Percentiles rank a stretch among this genome's conserved stretches.
phyloP scores from a whole-genome alignment of 1,140 invertebrate genomes.

The Drosophila athabasca region DNA sequence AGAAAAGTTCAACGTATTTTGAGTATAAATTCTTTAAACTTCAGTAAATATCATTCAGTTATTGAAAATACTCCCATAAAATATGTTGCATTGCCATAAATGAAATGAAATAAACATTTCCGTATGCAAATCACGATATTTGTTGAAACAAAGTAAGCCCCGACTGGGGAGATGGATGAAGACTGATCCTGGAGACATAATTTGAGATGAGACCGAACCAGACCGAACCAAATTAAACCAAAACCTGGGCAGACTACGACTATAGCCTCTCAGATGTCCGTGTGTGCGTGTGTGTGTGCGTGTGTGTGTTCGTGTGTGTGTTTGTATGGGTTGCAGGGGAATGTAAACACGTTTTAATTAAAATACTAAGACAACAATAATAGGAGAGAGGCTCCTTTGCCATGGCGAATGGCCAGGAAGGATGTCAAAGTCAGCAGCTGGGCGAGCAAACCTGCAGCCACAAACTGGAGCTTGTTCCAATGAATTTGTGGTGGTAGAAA shows the following conservation, averaged over 20 bases:
- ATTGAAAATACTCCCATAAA: not conserved
- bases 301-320: constrained; percentile 1
- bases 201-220: constrained; percentile 31
- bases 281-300: constrained; percentile 5
- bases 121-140: constrained; percentile 11
- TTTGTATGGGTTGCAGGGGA: constrained; percentile 29
- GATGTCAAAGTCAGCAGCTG: constrained; percentile 50
- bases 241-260: not conserved
- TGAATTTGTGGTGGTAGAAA: constrained; percentile 47
- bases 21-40: too few species aligned
- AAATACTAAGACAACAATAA: constrained; percentile 81
- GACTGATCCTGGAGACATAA: constrained; percentile 37
- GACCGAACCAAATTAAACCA: not conserved
- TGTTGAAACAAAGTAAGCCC: constrained; percentile 31
- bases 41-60: too few species aligned
- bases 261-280: constrained; percentile 44
- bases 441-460: constrained; percentile 18
- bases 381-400: constrained; percentile 31
- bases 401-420: constrained; percentile 14
- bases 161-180: constrained; percentile 6
- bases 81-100: constrained; percentile 5
- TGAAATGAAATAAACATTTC: constrained; percentile 21
- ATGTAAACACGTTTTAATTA: constrained; percentile 79
- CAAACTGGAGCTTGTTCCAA: constrained; percentile 34
- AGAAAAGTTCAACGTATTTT: too few species aligned